These are phyloP conservation scores for Ophioderma brevispina DNA, from an alignment of 35 echinoderm and acorn worm species.

Conservation along the genomic window DNA sequence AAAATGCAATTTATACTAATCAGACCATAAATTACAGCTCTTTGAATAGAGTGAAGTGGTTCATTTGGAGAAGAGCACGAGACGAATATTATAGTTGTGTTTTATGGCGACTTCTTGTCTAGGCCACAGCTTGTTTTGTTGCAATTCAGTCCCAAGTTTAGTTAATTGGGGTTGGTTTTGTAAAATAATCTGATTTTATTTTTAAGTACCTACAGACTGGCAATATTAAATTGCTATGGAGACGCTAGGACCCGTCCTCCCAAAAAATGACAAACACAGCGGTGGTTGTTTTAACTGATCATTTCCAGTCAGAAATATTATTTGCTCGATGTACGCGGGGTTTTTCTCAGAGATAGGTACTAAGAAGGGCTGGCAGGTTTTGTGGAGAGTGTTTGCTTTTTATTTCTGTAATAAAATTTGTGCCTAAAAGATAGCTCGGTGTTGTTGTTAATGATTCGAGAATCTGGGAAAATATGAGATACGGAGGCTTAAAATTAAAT, in stretches of 20 bases:
- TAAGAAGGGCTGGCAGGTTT: background rate
- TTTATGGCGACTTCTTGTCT: background rate
- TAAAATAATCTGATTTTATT: slow-evolving; percentile 6
- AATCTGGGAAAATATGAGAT: background rate
- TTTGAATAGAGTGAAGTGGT: too few species aligned
- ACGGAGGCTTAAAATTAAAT: slow-evolving; percentile 4
- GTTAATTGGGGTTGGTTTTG: background rate
- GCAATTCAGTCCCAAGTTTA: background rate
- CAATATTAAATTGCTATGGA: background rate
- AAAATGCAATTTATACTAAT: too few species aligned
- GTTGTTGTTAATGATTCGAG: background rate
- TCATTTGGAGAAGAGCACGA: too few species aligned
- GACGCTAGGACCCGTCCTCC: background rate
- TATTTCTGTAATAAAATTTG: background rate
- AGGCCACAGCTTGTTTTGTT: background rate
- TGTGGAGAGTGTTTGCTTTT: background rate
- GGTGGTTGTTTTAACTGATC: background rate
- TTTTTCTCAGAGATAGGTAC: background rate
- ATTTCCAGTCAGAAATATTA: slow-evolving; percentile 14
- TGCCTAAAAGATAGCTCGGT: background rate
- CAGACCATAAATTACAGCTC: too few species aligned
- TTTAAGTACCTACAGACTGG: background rate
- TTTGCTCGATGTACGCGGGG: background rate
- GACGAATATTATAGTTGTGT: too few species aligned
- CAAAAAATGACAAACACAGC: background rate